These are phyloP conservation scores for Mesoligia furuncula DNA, from an alignment of 2,888 invertebrate species.

Conservation along the genomic window DNA sequence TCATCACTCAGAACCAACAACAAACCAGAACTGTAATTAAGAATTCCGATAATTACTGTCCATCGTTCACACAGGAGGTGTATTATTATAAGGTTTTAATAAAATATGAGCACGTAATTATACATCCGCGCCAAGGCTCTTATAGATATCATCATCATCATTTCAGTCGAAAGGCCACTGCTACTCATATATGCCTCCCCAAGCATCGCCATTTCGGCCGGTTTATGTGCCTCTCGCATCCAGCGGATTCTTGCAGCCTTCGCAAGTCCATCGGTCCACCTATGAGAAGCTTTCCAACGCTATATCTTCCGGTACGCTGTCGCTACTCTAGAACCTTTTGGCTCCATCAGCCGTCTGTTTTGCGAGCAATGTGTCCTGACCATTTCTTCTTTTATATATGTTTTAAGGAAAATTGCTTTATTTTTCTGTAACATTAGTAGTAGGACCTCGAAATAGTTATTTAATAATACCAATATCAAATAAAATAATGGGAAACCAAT, in stretches of 20 bases:
- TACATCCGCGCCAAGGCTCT: not conserved
- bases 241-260: not conserved
- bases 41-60: slow-evolving; percentile 17
- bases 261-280: not conserved
- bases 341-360: not conserved
- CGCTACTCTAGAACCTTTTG: not conserved
- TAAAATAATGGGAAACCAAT: too few relatives aligned
- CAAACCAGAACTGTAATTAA: slow-evolving; percentile 1
- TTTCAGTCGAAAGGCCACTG: not conserved
- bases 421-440: not conserved
- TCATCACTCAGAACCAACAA: not conserved
- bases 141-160: not conserved
- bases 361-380: not conserved
- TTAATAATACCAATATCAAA: not conserved
- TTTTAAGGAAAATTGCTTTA: not conserved
- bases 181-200: not conserved
- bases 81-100: slow-evolving; percentile 12
- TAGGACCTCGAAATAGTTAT: not conserved
- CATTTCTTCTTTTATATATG: not conserved
- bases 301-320: not conserved
- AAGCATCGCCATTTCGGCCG: not conserved
- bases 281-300: not conserved
- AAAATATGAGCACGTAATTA: not conserved
- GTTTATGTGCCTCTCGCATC: not conserved
- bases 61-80: slow-evolving; percentile 1